Conservation (phyloP, 2,797 vertebrate species). For the Acipenser ruthenus region DNA sequence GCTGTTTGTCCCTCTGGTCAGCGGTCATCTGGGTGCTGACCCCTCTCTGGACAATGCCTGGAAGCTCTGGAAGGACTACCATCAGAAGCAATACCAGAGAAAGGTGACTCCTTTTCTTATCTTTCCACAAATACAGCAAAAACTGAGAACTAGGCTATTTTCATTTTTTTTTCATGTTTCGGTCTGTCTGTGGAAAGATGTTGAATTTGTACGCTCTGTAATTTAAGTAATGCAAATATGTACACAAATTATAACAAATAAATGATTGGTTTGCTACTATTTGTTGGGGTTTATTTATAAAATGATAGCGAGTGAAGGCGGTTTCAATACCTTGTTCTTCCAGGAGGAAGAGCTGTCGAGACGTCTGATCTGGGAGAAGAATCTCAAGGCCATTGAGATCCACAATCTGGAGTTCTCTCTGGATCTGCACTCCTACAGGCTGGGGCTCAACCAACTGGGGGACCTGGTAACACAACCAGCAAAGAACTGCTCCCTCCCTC, state of each 20-base stretch:
- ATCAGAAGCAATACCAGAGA: slow-evolving; percentile 36
- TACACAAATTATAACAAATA: not conserved
- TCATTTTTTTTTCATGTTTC: not conserved
- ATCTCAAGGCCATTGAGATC: slow-evolving; percentile 34
- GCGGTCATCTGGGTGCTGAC: slow-evolving; percentile 20
- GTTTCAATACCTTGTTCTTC: not conserved
- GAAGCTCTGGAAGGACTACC: slow-evolving; percentile 40
- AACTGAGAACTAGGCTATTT: not conserved
- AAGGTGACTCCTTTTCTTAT: slow-evolving; percentile 26
- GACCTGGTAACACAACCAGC: slow-evolving; percentile 50
- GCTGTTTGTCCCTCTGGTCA: not conserved
- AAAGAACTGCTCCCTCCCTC: too few relatives aligned
- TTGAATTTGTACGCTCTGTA: not conserved
- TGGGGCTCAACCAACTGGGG: slow-evolving; percentile 57
- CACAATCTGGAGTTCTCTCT: slow-evolving; percentile 50
- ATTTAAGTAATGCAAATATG: not conserved
- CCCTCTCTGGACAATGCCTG: slow-evolving; percentile 31
- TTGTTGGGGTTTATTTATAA: not conserved
- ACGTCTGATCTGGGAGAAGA: slow-evolving; percentile 55
- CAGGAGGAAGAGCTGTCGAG: slow-evolving; percentile 43
- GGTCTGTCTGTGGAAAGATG: not conserved
- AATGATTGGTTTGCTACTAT: not conserved
- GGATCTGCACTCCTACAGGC: slow-evolving; percentile 47
- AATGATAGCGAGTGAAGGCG: not conserved
- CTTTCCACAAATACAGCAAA: too few relatives aligned